These are phyloP conservation scores for Phenganax marumi DNA, from an alignment of 92 coral and sea anemone genomes.

Conservation along the genomic window DNA sequence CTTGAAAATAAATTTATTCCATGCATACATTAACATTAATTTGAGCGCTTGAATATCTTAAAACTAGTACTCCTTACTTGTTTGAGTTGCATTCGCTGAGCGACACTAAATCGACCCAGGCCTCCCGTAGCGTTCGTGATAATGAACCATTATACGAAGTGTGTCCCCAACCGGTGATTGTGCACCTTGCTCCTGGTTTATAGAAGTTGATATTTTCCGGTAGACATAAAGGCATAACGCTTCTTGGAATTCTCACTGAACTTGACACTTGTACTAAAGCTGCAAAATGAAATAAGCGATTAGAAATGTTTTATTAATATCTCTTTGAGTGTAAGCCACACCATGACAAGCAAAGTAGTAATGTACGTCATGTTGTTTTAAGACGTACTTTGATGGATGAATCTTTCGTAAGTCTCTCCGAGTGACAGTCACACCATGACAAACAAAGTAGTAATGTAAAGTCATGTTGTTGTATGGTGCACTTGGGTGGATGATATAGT, in stretches of 20 bases:
- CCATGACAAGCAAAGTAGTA: neutral
- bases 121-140: conserved; percentile 76
- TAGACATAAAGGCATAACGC: conserved; percentile 70
- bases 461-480: too few relatives aligned
- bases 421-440: too few relatives aligned
- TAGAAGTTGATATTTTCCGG: conserved; percentile 68
- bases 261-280: conserved; percentile 74
- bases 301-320: too few relatives aligned
- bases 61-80: conserved; percentile 54
- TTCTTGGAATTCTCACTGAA: conserved; percentile 60
- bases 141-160: conserved; percentile 78
- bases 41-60: too few relatives aligned
- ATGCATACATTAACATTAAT: too few relatives aligned
- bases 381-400: too few relatives aligned
- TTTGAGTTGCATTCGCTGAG: conserved; percentile 71
- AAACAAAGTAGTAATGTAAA: too few relatives aligned
- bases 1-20: conserved; percentile 40
- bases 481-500: too few relatives aligned
- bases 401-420: too few relatives aligned
- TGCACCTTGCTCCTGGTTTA: conserved; percentile 77
- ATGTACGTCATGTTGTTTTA: too few relatives aligned
- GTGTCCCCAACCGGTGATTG: conserved; percentile 95
- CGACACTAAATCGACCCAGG: conserved; percentile 87
- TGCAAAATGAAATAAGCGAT: conserved; percentile 18
- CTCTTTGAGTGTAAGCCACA: neutral